A percentile compares a stretch with the other conserved stretches of the same genome.
Conservation (phyloP, 1,140 invertebrate species). For the Parapsyche elsis region DNA sequence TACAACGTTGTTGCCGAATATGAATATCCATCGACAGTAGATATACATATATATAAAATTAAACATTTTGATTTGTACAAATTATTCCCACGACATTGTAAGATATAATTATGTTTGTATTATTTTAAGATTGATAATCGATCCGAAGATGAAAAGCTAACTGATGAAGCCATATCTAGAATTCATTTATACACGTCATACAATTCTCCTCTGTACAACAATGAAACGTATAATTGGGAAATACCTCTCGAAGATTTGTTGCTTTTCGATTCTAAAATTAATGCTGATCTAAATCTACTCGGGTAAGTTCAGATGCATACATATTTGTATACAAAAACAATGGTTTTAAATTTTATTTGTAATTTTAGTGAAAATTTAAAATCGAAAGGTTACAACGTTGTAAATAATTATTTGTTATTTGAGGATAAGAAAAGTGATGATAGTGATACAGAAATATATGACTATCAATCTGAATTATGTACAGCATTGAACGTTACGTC, state of each 20-base stretch:
- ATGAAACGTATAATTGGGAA: not conserved
- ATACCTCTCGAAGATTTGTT: not conserved
- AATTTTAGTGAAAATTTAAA: no score
- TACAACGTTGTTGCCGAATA: conserved; percentile 63
- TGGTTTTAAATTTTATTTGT: no score
- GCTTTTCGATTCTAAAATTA: no score
- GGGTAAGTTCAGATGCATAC: no score
- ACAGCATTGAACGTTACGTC: no score
- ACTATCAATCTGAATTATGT: no score
- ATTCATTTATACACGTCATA: not conserved
- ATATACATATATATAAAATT: conserved; percentile 3
- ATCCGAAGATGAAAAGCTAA: not conserved
- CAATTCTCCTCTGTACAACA: not conserved
- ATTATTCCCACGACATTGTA: not conserved
- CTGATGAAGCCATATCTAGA: not conserved
- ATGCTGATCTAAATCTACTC: no score
- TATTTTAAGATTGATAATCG: not conserved
- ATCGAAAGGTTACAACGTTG: no score
- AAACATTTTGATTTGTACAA: not conserved
- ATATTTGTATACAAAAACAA: no score
- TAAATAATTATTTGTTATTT: no score
- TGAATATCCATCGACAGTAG: conserved; percentile 63
- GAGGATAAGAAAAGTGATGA: no score
- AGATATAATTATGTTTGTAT: not conserved
- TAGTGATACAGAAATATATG: no score